Evolutionary conservation across 1,140 invertebrate species (phyloP).

Genomic region (Drosophila pandora): DNA sequence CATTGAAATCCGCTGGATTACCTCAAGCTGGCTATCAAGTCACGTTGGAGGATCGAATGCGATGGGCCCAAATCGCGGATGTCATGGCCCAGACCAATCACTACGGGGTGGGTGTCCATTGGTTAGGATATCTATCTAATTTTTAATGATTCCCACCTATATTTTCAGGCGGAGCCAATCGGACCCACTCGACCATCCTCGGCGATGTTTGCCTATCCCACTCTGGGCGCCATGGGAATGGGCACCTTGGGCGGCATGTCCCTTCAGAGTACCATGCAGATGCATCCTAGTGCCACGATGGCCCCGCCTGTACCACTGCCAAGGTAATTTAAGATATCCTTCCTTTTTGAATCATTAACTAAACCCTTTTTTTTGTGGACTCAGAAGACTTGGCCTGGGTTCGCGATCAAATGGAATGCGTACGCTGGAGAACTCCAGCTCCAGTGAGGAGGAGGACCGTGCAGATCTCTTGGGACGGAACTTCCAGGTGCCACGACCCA

Average conservation of each 20-base stretch:
- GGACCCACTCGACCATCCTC: constrained; percentile 91
- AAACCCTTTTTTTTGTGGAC: constrained; percentile 16
- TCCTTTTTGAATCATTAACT: neutral
- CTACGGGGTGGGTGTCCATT: constrained; percentile 87
- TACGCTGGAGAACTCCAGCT: constrained; percentile 86
- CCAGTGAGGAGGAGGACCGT: constrained; percentile 88
- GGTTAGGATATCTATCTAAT: neutral
- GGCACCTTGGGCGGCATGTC: constrained; percentile 83
- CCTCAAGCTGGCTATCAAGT: constrained; percentile 88
- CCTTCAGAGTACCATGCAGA: constrained; percentile 85
- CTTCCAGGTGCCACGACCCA: constrained; percentile 90
- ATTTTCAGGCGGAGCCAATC: constrained; percentile 87
- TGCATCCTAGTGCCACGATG: constrained; percentile 74
- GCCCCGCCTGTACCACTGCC: constrained; percentile 90
- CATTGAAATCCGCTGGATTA: constrained; percentile 87
- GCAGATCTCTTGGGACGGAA: constrained; percentile 88
- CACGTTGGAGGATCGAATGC: constrained; percentile 89
- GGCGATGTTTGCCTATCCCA: constrained; percentile 91
- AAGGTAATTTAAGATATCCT: constrained; percentile 72
- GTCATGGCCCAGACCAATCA: constrained; percentile 92
- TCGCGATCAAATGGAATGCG: constrained; percentile 82
- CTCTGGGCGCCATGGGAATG: constrained; percentile 83
- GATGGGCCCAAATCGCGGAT: constrained; percentile 94
- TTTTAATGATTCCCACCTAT: neutral
- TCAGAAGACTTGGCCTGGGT: constrained; percentile 82